Evolutionary conservation across 1,140 invertebrate genomes (phyloP).

Genomic region (Drosophila malerkotliana): DNA sequence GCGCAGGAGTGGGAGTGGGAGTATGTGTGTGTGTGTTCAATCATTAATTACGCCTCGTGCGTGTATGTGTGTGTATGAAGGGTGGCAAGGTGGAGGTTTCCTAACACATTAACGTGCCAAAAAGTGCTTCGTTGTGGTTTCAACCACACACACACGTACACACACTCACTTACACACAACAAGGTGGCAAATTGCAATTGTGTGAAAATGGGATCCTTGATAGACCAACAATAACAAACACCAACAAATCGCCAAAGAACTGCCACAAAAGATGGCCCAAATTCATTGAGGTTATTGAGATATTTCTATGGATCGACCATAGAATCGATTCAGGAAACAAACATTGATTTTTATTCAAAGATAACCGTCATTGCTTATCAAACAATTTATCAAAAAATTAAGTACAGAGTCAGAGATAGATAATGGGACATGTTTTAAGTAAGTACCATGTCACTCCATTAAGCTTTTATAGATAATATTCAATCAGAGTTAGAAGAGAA

Average conservation of each 20-base stretch:
- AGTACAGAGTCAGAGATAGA: neutral
- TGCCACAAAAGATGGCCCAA: constrained; percentile 30
- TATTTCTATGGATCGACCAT: neutral
- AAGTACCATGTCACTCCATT: neutral
- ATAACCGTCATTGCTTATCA: constrained; percentile 25
- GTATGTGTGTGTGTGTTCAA: constrained; percentile 52
- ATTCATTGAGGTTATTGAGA: constrained; percentile 17
- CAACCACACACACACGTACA: constrained; percentile 9
- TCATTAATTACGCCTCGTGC: constrained; percentile 67
- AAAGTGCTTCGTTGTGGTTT: constrained; percentile 78
- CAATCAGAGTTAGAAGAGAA: neutral
- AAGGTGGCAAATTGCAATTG: constrained; percentile 47
- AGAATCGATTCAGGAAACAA: constrained; percentile 27
- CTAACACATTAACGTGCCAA: constrained; percentile 75
- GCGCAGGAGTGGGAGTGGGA: constrained; percentile 1
- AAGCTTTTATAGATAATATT: neutral
- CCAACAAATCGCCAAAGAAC: constrained; percentile 31
- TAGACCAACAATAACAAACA: constrained; percentile 40
- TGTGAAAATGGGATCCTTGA: constrained; percentile 74
- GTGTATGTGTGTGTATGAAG: constrained; percentile 11
- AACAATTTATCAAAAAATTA: constrained; percentile 34
- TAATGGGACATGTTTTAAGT: neutral
- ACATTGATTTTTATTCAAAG: constrained; percentile 2
- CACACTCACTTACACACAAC: neutral
- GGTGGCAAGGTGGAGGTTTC: constrained; percentile 2